Conservation (phyloP, 1,140 invertebrate genomes). For the Mycetomoellerius zeteki region DNA sequence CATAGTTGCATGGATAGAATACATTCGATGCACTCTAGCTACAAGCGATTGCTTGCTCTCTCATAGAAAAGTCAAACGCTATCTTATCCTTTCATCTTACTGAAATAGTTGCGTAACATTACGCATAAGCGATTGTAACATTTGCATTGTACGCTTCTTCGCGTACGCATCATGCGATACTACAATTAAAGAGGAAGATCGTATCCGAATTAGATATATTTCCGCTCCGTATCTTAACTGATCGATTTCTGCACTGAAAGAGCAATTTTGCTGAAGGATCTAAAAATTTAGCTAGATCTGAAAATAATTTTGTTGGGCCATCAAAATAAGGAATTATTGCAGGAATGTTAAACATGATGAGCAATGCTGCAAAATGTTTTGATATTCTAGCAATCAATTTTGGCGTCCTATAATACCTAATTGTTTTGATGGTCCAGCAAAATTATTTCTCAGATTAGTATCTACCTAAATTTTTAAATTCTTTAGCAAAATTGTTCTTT, state of each 20-base stretch:
- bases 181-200: not conserved
- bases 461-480: too few species aligned
- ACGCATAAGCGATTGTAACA: not conserved
- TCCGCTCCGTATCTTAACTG: not conserved
- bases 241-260: not conserved
- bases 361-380: too few species aligned
- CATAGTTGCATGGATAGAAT: constrained; percentile 58
- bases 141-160: not conserved
- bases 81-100: constrained; percentile 56
- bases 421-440: too few species aligned
- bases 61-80: constrained; percentile 56
- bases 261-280: too few species aligned
- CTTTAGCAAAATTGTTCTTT: too few species aligned
- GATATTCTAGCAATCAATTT: too few species aligned
- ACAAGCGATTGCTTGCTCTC: constrained; percentile 18
- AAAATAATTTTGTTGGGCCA: too few species aligned
- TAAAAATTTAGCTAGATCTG: too few species aligned
- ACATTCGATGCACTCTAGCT: constrained; percentile 48
- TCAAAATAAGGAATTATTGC: too few species aligned
- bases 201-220: not conserved
- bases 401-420: too few species aligned
- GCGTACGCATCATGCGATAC: not conserved
- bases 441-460: too few species aligned
- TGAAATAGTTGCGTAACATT: constrained; percentile 51
- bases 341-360: too few species aligned